These are phyloP conservation scores for Tetragonula clypearis DNA, from an alignment of 1,140 invertebrate genomes.

Conservation along the genomic window DNA sequence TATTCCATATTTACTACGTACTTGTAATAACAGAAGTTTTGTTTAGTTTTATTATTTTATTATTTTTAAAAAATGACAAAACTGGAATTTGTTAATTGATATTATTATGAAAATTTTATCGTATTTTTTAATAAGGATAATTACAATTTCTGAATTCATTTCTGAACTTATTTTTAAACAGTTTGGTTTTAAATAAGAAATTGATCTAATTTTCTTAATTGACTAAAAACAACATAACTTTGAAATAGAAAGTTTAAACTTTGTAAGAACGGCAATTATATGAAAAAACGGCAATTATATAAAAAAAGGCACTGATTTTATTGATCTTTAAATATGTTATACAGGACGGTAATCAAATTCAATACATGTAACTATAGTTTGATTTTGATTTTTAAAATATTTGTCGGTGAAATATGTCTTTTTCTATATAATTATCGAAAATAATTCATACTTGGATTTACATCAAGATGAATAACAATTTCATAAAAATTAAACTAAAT, in stretches of 20 bases:
- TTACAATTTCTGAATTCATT: background rate
- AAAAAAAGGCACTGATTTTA: no score
- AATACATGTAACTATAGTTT: no score
- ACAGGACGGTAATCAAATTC: no score
- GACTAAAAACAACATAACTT: background rate
- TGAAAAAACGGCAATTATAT: no score
- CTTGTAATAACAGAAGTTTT: background rate
- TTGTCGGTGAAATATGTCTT: no score
- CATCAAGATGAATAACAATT: background rate
- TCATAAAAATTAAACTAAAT: background rate
- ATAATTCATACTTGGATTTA: background rate
- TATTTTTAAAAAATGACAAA: no score
- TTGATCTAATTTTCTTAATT: background rate
- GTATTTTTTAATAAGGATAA: background rate
- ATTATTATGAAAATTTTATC: background rate
- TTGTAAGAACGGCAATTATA: background rate
- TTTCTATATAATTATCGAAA: background rate
- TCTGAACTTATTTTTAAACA: background rate
- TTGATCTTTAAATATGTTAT: no score
- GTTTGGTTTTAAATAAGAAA: background rate
- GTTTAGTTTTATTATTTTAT: background rate
- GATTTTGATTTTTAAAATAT: no score
- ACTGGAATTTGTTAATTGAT: no score
- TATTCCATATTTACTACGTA: background rate
- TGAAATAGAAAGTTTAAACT: background rate